Evolutionary conservation across 1,140 invertebrate genomes (phyloP), one percentile per base, ranked within the genome.

Genomic region (Dinoponera quadriceps): DNA sequence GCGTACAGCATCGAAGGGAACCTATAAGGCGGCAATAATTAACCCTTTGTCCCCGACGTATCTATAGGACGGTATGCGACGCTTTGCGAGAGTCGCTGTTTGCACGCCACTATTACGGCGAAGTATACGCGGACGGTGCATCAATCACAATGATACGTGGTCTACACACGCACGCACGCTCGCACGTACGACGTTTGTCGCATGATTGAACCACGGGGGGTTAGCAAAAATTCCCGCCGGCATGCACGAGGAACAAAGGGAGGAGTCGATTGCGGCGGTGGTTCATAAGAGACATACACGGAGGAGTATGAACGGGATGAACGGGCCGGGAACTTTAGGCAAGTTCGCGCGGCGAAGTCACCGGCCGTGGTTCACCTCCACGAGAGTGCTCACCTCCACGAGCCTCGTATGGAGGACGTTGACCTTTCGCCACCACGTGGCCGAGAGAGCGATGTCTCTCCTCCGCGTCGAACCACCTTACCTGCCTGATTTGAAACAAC

Each of bases 351-450:
- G 55, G 75, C 75, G 51, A 80, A 80, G 75, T 80, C 75, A 71
- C 75, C 75, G 65, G 65, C 75, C 75, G 75, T 80, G 51, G 71
- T 54, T 81, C 82, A 74, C 60, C 71, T 77, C 75, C 73, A 73
- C 73, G 38, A 49, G 65, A 33, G 69, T 81, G 72, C 82, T 85
- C 86, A 83, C 84, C 77, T 88, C 88, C 80, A 88, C 81, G 81
- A 88, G 82, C 77, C 88, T 82, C 74, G 74, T 54, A 75, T 71
- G 69, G 86, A 89, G 90, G 91, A 82, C 91, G 82, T 92, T 92
- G 92, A 93, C 92, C 92, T 77, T 38, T 75, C 83, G 86, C 87
- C 87, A 92, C 92, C 92, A 93, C 92, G 92, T 92, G 91, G 91
- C 38, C 91, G 89, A 91, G 89, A 90, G 89, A 87, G 90, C 90